Evolutionary conservation across 2,888 invertebrate species (phyloP).

Genomic region (Myopa testacea): DNA sequence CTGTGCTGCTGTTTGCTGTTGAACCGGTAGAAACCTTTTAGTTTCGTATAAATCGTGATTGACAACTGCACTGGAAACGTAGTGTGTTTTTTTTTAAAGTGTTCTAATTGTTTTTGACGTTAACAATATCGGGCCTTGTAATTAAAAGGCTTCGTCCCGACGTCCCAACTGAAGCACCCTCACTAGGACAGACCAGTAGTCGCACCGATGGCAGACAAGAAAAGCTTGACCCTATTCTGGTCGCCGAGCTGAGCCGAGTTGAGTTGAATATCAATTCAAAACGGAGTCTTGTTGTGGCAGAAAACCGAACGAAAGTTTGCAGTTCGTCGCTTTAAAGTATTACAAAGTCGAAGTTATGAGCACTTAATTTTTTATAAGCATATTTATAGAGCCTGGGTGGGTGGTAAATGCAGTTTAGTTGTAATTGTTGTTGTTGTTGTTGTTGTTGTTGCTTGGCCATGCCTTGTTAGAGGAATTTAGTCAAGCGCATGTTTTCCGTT

Average conservation of each 20-base stretch:
- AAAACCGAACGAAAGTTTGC: neutral
- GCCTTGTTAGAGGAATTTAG: neutral
- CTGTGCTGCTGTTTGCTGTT: neutral
- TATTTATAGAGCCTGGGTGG: neutral
- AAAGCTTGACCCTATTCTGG: neutral
- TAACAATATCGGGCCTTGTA: neutral
- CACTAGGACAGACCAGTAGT: neutral
- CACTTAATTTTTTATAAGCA: constrained; percentile 20
- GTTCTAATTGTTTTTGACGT: constrained; percentile 10
- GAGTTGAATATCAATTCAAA: neutral
- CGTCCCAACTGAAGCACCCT: neutral
- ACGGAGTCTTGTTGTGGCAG: neutral
- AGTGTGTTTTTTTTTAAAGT: neutral
- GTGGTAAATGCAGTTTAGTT: neutral
- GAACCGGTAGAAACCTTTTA: neutral
- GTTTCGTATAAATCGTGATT: neutral
- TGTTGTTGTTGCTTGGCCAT: constrained; percentile 33
- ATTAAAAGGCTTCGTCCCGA: neutral
- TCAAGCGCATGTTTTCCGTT: neutral
- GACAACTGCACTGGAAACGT: neutral
- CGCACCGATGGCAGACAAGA: neutral
- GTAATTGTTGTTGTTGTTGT: constrained; percentile 34
- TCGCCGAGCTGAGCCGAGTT: neutral
- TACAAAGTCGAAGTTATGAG: constrained; percentile 24
- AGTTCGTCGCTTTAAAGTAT: constrained; percentile 11